Conservation (phyloP, 2,113 vertebrate genomes). For the Aleadryas rufinucha region DNA sequence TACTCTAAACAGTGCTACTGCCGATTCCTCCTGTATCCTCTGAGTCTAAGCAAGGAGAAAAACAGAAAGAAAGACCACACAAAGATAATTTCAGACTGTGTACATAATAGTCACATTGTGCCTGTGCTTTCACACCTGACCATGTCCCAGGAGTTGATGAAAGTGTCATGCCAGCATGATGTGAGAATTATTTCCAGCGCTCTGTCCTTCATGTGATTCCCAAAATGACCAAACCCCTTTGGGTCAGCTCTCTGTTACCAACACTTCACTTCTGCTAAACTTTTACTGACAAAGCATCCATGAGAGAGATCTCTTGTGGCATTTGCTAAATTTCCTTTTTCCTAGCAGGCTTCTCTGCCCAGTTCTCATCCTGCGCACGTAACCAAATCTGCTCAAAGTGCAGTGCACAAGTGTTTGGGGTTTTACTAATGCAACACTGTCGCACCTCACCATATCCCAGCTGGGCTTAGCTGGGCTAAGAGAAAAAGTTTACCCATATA, state of each 20-base stretch:
- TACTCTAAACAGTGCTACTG: background rate
- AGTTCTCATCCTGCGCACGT: background rate
- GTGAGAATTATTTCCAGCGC: background rate
- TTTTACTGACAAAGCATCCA: background rate
- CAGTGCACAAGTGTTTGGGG: background rate
- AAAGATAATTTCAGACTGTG: background rate
- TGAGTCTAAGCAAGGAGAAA: background rate
- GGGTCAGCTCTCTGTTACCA: rapidly evolving
- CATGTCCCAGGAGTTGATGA: background rate
- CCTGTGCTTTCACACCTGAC: background rate
- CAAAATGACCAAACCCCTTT: background rate
- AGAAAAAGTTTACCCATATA: background rate
- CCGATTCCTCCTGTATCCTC: background rate
- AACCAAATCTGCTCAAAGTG: rapidly evolving
- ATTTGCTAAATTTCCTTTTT: background rate
- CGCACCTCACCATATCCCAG: background rate
- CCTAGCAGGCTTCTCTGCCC: background rate
- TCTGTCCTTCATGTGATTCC: background rate
- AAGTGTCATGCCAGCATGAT: background rate
- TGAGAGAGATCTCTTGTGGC: background rate
- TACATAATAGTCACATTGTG: background rate
- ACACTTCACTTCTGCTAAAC: background rate
- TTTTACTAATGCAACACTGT: background rate
- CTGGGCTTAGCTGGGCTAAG: background rate
- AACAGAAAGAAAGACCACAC: background rate